Conservation (phyloP, 2,797 vertebrate species). For the Antrozous pallidus region DNA sequence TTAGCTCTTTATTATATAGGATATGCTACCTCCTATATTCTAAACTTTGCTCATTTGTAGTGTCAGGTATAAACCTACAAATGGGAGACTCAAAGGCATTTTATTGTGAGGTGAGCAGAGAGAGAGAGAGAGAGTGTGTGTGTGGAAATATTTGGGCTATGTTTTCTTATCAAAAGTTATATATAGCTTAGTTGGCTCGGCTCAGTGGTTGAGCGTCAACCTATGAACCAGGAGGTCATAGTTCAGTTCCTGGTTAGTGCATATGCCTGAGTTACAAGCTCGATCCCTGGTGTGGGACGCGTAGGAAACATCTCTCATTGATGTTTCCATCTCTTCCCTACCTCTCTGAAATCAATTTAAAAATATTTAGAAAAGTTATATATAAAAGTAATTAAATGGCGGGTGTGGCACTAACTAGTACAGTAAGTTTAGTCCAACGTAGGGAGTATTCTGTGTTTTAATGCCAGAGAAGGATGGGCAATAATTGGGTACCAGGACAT, state of each 20-base stretch:
- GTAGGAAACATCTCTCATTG: too few relatives aligned
- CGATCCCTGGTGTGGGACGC: too few relatives aligned
- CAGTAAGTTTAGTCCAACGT: neutral
- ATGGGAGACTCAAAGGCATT: neutral
- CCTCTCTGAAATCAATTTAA: too few relatives aligned
- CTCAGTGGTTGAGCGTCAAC: too few relatives aligned
- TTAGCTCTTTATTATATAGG: too few relatives aligned
- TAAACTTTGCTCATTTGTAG: neutral
- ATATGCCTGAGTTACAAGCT: too few relatives aligned
- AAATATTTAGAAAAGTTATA: neutral
- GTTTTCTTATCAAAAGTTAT: slow-evolving; percentile 14
- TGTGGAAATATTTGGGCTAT: neutral
- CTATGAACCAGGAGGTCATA: too few relatives aligned
- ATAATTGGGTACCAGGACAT: neutral
- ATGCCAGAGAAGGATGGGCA: neutral
- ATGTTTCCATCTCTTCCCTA: too few relatives aligned
- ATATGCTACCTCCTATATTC: neutral
- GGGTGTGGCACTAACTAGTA: neutral
- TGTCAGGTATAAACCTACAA: neutral
- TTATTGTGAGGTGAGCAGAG: slow-evolving; percentile 9
- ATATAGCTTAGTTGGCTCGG: neutral
- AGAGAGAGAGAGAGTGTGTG: too few relatives aligned
- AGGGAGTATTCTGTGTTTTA: neutral
- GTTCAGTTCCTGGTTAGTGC: too few relatives aligned
- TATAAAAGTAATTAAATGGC: neutral